Evolutionary conservation across 1,140 invertebrate species (phyloP), one percentile per base, ranked within the genome.

Genomic region (Agraylea sexmaculata): DNA sequence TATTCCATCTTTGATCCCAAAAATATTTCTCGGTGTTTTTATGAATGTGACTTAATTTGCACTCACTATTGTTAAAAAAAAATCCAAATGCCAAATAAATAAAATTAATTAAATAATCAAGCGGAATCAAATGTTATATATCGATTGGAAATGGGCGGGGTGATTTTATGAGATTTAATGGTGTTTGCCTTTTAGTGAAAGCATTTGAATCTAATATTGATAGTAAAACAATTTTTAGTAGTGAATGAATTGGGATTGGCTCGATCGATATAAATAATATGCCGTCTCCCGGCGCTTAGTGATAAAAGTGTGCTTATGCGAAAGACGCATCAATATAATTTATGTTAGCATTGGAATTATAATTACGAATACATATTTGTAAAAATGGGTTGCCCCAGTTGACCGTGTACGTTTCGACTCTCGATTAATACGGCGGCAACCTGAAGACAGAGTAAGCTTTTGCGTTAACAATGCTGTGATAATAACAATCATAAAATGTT

Each of bases 271-370:
- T 18, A 29, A 37, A 22, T 19, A 19, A n/a, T 16, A 37, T 20
- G 12, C 25, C 23, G 38, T n/a, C n/a, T n/a, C n/a, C n/a, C n/a
- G n/a, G n/a, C n/a, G 37, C 32, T 36, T 36, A 16, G 43, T 45
- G 43, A 45, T 45, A 45, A 44, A 23, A 40, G 28, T 40, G 43
- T 45, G 43, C 43, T 45, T 45, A 45, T 45, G 43, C 38, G 37
- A 28, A 34, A 15, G 17, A 45, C 43, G 37, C 43, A 45, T 39
- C 43, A 45, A 38, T 40, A 37, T 25, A 25, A 7, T 7, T 7
- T 25, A 25, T 25, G n/a, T 25, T 25, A 25, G 6, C 6, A 25
- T 25, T 25, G n/a, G 6, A 25, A 25, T 25, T 25, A 25, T 25
- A 25, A 25, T 35, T 35, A n/a, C 22, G 12, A 39, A 30, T 12